Evolutionary conservation across 2,113 vertebrate species (phyloP), one percentile per base, ranked within the genome.

Genomic region (Oxygymnocypris stewartii): DNA sequence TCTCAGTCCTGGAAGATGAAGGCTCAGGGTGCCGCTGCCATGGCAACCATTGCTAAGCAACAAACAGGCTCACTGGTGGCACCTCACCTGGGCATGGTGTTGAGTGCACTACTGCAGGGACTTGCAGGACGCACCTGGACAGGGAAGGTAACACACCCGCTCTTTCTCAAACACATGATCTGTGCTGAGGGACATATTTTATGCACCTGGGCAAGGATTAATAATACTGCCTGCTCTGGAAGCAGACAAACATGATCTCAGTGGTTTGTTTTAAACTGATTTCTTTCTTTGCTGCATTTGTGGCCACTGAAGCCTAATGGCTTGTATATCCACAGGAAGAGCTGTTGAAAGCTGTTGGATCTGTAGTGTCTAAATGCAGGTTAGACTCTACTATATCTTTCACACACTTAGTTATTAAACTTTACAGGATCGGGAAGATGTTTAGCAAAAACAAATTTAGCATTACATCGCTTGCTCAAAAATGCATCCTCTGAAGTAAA

Each of bases 1-100:
- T 99, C 98, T 44, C 97, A 96, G 88, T 99, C 97, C 59, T 99
- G 98, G 98, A 99, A 98, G 92, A 99, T 99, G 97, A 99, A 99
- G 92, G 96, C 98, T n/a, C 98, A 99, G 90, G 98, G 97, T 84
- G 98, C 97, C 9, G 91, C 96, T 89, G 96, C 97, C 90, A 98
- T 99, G 97, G 96, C 97, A 79, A 97, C 97, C 0, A 96, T 99
- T 87, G 97, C 98, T 85, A 98, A 97, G 90, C 94, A 96, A 82
- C 97, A 99, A 88, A 96, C 96, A 0, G 95, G 97, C 82, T 97
- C 96, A 1, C 91, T 99, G 77, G 95, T 96, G 2, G 97, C 97
- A 0, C 97, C 98, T 0, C 95, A 99, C 89, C 94, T 99, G 31
- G 98, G 98, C 69, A 94, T 98, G 95, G 95, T 99, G 86, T 93